Conservation (phyloP, 2,888 invertebrate species). For the Parthenolecanium corni region DNA sequence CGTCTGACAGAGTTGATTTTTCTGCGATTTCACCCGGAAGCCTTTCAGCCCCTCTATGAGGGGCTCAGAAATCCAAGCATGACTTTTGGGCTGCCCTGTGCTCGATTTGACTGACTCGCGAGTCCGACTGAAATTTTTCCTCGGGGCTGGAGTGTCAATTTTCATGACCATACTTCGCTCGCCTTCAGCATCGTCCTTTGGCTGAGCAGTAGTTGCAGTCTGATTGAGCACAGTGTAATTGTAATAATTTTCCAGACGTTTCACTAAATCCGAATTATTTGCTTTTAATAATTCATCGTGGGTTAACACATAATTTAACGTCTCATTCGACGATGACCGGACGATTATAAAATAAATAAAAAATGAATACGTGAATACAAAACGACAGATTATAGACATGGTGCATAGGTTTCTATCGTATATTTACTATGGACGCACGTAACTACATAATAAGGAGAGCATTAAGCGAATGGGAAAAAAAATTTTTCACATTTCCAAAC, state of each 20-base stretch:
- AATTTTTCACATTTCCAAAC: too few relatives aligned
- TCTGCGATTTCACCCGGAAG: conserved; percentile 7
- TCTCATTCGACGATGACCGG: too few relatives aligned
- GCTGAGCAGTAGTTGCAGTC: neutral
- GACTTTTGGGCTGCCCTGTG: neutral
- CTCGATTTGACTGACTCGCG: neutral
- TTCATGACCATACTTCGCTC: conserved; percentile 5
- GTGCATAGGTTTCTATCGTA: too few relatives aligned
- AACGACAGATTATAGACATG: too few relatives aligned
- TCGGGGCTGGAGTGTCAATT: neutral
- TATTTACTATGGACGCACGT: too few relatives aligned
- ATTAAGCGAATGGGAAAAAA: too few relatives aligned
- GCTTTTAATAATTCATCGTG: too few relatives aligned
- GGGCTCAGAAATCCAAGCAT: conserved; percentile 8
- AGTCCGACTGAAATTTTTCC: neutral
- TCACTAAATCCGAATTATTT: too few relatives aligned
- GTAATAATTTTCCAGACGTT: neutral
- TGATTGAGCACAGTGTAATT: neutral
- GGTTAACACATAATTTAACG: too few relatives aligned
- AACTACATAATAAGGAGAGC: too few relatives aligned
- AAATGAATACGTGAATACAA: too few relatives aligned
- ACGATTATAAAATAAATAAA: too few relatives aligned
- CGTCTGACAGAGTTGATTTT: conserved; percentile 20
- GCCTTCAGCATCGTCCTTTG: neutral
- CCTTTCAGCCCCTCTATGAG: conserved; percentile 9